Base-by-base conservation (phyloP, 2,113 vertebrate species). In the Pavo muticus region DNA sequence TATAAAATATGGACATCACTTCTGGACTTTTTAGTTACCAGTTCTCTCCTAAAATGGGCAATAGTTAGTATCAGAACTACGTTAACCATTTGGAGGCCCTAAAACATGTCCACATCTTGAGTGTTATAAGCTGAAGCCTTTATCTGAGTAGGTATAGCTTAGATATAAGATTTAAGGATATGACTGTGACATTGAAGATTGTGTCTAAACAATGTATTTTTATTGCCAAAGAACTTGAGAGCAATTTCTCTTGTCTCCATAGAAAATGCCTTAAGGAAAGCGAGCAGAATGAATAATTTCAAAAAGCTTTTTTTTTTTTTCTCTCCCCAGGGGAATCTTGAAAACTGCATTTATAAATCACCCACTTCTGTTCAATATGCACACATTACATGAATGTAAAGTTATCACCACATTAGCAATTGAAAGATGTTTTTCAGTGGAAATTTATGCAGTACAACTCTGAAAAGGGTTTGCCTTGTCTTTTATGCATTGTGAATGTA, bases 311-410 rank as follows among this genome's bases (percentile, higher is more conserved):
- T 9, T 56, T 84, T 80, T 80, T 64, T 50, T 77, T 11, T 61
- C 37, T 35, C 6, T 35, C 17, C 21, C 21, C 29, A 50, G 10
- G 4, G 27, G 11, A 89, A 39, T 69, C 15, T 87, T 87, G 59
- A 81, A 91, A 89, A 84, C n/a, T 45, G 9, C 40, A 74, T 69
- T 83, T 84, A 73, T 91, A 76, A 60, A 77, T 92, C 74, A 83
- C 29, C 61, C 37, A 37, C 39, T 56, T 76, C 40, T 91, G 67
- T 68, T 93, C 45, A 91, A 47, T 64, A 89, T 94, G 74, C 72
- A 90, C 21, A 52, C 6, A 4, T 40, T 63, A 65, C 29, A 68
- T 24, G 75, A 81, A 86, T 60, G 65, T 71, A 72, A 94, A 88
- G 7, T 78, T 88, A 77, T 88, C 71, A 42, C 69, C 69, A 50